Evolutionary conservation across 2,113 vertebrate species (phyloP).

Genomic region (Girardinichthys multiradiatus): DNA sequence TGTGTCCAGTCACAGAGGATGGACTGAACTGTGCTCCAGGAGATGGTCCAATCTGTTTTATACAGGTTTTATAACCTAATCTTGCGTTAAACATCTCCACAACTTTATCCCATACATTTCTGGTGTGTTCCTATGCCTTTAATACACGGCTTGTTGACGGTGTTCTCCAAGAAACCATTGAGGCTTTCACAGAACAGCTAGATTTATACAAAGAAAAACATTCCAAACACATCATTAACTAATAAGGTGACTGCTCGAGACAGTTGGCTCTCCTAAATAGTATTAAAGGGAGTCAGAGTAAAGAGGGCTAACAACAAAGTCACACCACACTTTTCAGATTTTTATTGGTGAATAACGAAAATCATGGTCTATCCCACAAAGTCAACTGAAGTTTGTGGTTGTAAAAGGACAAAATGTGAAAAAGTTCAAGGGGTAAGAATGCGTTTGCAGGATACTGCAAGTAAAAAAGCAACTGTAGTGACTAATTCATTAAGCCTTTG

Average conservation of each 20-base stretch:
- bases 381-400: background rate
- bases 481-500: constrained; percentile 29
- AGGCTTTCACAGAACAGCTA: background rate
- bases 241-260: background rate
- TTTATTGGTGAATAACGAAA: background rate
- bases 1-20: background rate
- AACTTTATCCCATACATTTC: background rate
- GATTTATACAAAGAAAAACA: background rate
- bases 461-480: constrained; percentile 55
- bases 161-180: background rate
- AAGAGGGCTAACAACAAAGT: background rate
- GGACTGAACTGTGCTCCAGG: background rate
- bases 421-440: background rate
- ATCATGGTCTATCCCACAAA: background rate
- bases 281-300: background rate
- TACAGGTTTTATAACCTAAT: background rate
- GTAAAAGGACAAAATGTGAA: background rate
- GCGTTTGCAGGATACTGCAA: background rate
- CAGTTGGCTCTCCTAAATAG: background rate
- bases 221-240: background rate
- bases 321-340: background rate
- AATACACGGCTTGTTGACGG: background rate
- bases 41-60: too few relatives aligned
- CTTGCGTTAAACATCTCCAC: too few relatives aligned
- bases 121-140: background rate